phyloP scores from a whole-genome alignment of 2,888 invertebrate species.

The Phyto melanocephala region DNA sequence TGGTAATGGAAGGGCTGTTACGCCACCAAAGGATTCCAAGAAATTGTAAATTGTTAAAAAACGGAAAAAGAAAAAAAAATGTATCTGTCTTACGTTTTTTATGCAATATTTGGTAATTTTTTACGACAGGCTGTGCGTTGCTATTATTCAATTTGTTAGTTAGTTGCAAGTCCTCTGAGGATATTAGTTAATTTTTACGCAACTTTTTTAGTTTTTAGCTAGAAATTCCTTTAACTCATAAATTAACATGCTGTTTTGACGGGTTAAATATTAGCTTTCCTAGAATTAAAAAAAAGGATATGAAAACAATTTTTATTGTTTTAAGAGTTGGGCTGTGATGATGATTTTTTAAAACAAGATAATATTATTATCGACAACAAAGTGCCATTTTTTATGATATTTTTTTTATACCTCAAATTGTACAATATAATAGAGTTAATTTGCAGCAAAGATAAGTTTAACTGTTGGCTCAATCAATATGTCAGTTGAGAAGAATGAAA shows the following conservation, averaged over 20 bases:
- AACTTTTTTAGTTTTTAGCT: slow-evolving; percentile 51
- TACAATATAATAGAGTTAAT: too few relatives aligned
- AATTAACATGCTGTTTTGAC: slow-evolving; percentile 30
- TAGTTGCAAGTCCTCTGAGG: slow-evolving; percentile 15
- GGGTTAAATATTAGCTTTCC: slow-evolving; percentile 29
- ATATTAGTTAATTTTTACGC: slow-evolving; percentile 53
- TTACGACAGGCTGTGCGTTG: slow-evolving; percentile 41
- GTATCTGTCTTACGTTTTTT: slow-evolving; percentile 58
- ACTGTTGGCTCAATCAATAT: too few relatives aligned
- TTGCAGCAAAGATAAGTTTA: too few relatives aligned
- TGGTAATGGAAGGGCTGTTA: not conserved
- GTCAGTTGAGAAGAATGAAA: too few relatives aligned
- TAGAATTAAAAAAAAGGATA: not conserved
- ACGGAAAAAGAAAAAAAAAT: too few relatives aligned
- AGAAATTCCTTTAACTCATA: slow-evolving; percentile 20
- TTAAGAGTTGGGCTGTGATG: not conserved
- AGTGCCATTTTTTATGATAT: not conserved
- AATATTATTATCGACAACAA: not conserved
- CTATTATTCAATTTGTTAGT: not conserved
- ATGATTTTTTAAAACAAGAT: not conserved
- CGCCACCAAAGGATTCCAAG: slow-evolving; percentile 56
- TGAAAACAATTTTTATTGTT: not conserved
- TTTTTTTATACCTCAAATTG: too few relatives aligned
- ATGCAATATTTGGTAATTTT: slow-evolving; percentile 62
- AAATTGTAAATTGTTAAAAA: slow-evolving; percentile 25